Evolutionary conservation across 2,797 vertebrate species (phyloP), one percentile per base, ranked within the genome.

Genomic region (Arnoldichthys spilopterus): DNA sequence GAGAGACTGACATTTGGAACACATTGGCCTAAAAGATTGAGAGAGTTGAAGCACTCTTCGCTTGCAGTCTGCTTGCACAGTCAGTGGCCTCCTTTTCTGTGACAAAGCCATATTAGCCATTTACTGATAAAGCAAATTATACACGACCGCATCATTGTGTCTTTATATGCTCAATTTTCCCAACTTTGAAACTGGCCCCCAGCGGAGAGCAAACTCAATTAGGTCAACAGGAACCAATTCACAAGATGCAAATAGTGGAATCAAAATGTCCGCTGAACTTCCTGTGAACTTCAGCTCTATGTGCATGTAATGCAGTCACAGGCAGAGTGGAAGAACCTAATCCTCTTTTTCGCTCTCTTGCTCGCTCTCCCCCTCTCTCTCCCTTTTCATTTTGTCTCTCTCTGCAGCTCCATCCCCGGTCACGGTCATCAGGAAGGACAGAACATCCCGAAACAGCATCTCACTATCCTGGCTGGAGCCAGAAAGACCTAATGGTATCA

Each of bases 391-490:
- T 53, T 16, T 32, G 61, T 24, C 4, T 80, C 61, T 86, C 51
- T 81, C 82, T 86, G 71, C 93, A 99, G 98, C 98, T 92, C 98
- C 98, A 0, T 99, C 98, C 64, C 95, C 95, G 54, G 95, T 99
- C 84, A 90, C 94, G 1, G 90, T 94, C 45, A 97, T 99, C 90
- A 94, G 90, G 90, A 98, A 98, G 89, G 97, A 98, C 86, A 95
- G 94, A 88, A 96, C 95, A 0, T 96, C 97, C 82, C 92, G 96
- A 90, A 99, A 96, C 91, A 98, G 96, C 6, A 95, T 98, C 66
- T 96, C 96, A 72, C 92, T 99, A 68, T 98, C 97, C 76, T 99
- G 98, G 98, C 94, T 96, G 89, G 96, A 98, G 89, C 97, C 97
- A 0, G 97, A 99, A 82, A 94, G 97, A 85, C 97, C 98, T 51